Base-by-base conservation (phyloP, 2,113 vertebrate species). In the Pseudorhombus dupliciocellatus region DNA sequence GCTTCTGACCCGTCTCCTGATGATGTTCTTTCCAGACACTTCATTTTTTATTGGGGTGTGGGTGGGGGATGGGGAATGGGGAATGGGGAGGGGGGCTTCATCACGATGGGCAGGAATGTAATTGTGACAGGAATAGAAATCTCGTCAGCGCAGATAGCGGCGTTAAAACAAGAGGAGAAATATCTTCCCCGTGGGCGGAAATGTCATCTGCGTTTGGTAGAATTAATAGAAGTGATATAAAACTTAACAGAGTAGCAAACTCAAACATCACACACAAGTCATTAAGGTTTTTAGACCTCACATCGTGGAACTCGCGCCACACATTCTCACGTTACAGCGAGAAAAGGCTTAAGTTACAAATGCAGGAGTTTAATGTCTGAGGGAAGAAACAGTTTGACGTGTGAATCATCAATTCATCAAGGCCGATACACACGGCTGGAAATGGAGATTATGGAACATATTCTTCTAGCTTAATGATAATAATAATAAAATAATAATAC, bases 141-240 rank as follows among this genome's bases (percentile, higher is more conserved):
- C 66, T 86, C 71, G 70, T 60, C 58, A 54, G 51, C 25, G 25
- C 69, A 84, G 82, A 73, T 72, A 67, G 68, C 72, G 26, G 42
- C 55, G 37, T 59, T 40, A 55, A 20, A 20, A 26, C 53, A 72
- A 66, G 57, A 42, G 26, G 48, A 60, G 62, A 76, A 68, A 63
- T 72, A 76, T 83, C 51, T 53, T 66, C 65, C 55, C 28, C 30
- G 77, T 80, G 58, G 80, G 75, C 75, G 53, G 52, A 81, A 85
- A 82, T 85, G 82, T 84, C 76, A 82, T 59, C 54, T 14, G 52
- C 0, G 16, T 55, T 55, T 61, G 63, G 58, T 28, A 66, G 42
- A 80, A 84, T 75, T 44, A 77, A 56, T 52, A 51, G 18, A 42
- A 62, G 50, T 70, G 51, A 16, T 6, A 11, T n/a, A 73, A 71